A percentile compares a stretch with the other conserved stretches of the same genome.
Conservation (phyloP, 2,797 vertebrate species). For the Tinamus major region DNA sequence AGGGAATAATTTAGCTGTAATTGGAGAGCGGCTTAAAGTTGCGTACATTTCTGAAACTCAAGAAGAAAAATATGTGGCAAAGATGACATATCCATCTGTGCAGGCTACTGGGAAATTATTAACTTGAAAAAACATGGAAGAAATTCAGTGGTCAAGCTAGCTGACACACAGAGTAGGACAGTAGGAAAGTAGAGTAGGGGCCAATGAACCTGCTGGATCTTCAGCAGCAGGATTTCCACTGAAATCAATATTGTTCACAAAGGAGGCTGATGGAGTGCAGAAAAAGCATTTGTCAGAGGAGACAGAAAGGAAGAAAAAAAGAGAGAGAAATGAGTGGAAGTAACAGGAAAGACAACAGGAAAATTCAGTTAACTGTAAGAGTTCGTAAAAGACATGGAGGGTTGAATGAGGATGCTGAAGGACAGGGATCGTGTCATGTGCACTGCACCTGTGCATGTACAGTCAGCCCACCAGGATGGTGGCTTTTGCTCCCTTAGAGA, state of each 20-base stretch:
- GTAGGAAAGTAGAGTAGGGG: neutral
- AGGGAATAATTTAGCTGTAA: slow-evolving; percentile 68
- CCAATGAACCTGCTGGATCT: slow-evolving; percentile 3
- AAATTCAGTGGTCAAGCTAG: slow-evolving; percentile 10
- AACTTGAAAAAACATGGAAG: neutral
- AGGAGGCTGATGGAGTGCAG: neutral
- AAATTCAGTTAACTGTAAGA: neutral
- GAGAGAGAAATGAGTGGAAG: neutral
- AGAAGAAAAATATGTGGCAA: slow-evolving; percentile 5
- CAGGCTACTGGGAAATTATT: slow-evolving; percentile 8
- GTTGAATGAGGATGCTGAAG: slow-evolving; percentile 37
- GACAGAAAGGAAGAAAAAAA: slow-evolving; percentile 31
- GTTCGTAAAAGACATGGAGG: neutral
- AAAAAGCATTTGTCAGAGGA: slow-evolving; percentile 19
- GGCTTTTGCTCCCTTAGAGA: neutral
- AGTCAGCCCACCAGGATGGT: neutral
- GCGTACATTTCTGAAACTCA: slow-evolving; percentile 58
- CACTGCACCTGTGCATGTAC: neutral
- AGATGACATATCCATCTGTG: slow-evolving; percentile 22
- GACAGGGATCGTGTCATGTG: slow-evolving; percentile 1
- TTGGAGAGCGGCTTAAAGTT: slow-evolving; percentile 57
- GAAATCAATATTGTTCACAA: neutral
- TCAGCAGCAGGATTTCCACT: neutral
- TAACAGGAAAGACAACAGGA: slow-evolving; percentile 20
- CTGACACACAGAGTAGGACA: accelerated